Evolutionary conservation across 35 echinoderm and acorn worm species (phyloP).

Genomic region (Anneissia japonica): DNA sequence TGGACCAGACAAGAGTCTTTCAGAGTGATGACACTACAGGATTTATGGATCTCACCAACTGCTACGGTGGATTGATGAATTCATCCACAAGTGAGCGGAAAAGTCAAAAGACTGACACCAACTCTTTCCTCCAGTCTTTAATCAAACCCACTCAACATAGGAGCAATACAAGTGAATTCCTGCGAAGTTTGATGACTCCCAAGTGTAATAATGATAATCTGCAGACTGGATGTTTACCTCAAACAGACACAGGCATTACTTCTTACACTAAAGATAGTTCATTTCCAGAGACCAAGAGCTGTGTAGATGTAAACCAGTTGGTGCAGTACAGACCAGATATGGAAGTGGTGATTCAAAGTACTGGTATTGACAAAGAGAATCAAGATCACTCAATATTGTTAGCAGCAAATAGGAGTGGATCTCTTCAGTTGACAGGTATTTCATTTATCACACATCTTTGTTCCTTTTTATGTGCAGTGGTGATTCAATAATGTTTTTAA

Average conservation of each 20-base stretch:
- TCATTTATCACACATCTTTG: too few relatives aligned
- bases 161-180: neutral
- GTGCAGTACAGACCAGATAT: neutral
- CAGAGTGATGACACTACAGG: conserved; percentile 15
- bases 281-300: too few relatives aligned
- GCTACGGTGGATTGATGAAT: neutral
- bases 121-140: too few relatives aligned
- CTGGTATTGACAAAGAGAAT: neutral
- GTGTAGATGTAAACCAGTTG: neutral
- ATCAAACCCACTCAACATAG: too few relatives aligned
- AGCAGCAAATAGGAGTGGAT: neutral
- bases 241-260: neutral
- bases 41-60: conserved; percentile 42
- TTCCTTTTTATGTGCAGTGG: too few relatives aligned
- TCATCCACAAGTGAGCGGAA: neutral
- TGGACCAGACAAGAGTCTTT: conserved; percentile 36
- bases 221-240: neutral
- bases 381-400: neutral
- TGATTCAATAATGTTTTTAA: too few relatives aligned
- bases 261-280: neutral
- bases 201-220: neutral
- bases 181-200: neutral
- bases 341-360: neutral
- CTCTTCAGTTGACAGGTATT: neutral
- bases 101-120: neutral